phyloP scores from a whole-genome alignment of 2,888 invertebrate species.

The Hydroisotoma schaefferi region DNA sequence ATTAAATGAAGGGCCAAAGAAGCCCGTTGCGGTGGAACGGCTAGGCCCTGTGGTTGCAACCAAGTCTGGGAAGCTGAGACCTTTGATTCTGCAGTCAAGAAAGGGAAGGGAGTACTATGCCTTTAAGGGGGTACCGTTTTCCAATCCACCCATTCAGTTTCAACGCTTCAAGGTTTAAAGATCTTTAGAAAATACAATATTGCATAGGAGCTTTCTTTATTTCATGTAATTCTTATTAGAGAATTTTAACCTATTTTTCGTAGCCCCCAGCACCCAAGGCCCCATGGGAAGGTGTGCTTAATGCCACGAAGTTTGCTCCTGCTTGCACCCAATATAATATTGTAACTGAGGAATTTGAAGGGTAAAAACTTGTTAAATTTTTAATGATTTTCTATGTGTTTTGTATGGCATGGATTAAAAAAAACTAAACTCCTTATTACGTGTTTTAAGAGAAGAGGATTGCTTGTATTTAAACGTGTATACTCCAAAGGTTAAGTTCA shows the following conservation, averaged over 20 bases:
- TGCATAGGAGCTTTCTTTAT: neutral
- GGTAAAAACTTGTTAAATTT: constrained; percentile 14
- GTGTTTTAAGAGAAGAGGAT: too few species aligned
- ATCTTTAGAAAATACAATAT: constrained; percentile 5
- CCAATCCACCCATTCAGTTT: constrained; percentile 15
- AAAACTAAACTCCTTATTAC: constrained; percentile 13
- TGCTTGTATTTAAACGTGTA: constrained; percentile 42
- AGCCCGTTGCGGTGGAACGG: neutral
- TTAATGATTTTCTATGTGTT: neutral
- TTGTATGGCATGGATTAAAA: too few species aligned
- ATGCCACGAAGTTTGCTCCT: constrained; percentile 36
- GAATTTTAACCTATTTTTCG: neutral
- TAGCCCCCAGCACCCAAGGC: constrained; percentile 31
- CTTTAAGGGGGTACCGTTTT: constrained; percentile 39
- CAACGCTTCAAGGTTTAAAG: constrained; percentile 2
- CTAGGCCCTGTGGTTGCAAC: constrained; percentile 35
- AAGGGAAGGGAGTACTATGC: constrained; percentile 36
- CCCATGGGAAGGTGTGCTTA: constrained; percentile 36
- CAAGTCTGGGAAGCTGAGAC: constrained; percentile 34
- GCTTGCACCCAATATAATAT: constrained; percentile 45
- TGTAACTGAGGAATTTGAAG: constrained; percentile 28
- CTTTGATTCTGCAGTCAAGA: constrained; percentile 25
- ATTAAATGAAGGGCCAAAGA: too few species aligned
- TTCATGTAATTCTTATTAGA: neutral
- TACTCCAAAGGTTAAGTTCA: constrained; percentile 36